phyloP scores from a whole-genome alignment of 1,140 invertebrate genomes.

The Laodelphax striatellus region DNA sequence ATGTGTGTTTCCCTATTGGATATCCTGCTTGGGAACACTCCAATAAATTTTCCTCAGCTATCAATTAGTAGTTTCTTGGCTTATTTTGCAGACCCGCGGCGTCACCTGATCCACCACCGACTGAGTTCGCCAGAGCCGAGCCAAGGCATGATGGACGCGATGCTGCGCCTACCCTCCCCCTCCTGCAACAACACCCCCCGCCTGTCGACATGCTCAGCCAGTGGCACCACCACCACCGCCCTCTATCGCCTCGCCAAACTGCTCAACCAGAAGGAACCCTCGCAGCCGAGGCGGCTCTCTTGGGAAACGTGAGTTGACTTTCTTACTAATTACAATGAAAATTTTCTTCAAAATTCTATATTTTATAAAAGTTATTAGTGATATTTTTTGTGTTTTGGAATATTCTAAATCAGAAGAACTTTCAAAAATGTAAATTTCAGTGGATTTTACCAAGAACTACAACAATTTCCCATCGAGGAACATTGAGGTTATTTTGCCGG shows the following conservation, averaged over 20 bases:
- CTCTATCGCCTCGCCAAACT: constrained; percentile 54
- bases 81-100: constrained; percentile 18
- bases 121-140: constrained; percentile 23
- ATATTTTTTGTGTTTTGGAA: too few relatives aligned
- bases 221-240: constrained; percentile 31
- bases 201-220: constrained; percentile 5
- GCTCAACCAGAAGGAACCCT: constrained; percentile 43
- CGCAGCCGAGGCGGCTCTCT: constrained; percentile 45
- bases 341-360: too few relatives aligned
- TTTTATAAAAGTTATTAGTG: background rate
- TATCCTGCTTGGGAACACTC: too few relatives aligned
- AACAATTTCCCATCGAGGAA: too few relatives aligned
- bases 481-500: too few relatives aligned
- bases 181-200: constrained; percentile 3
- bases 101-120: constrained; percentile 22
- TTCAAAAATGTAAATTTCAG: too few relatives aligned
- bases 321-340: too few relatives aligned
- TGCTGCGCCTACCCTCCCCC: constrained; percentile 6
- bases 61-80: too few relatives aligned
- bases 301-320: constrained; percentile 68
- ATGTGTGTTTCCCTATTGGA: too few relatives aligned
- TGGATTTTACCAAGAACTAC: too few relatives aligned
- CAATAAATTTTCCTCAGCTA: too few relatives aligned
- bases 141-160: constrained; percentile 5
- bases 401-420: too few relatives aligned